A percentile compares a stretch with the other conserved stretches of the same genome.
Conservation (phyloP, 2,797 vertebrate genomes). For the Macroramphosus scolopax region DNA sequence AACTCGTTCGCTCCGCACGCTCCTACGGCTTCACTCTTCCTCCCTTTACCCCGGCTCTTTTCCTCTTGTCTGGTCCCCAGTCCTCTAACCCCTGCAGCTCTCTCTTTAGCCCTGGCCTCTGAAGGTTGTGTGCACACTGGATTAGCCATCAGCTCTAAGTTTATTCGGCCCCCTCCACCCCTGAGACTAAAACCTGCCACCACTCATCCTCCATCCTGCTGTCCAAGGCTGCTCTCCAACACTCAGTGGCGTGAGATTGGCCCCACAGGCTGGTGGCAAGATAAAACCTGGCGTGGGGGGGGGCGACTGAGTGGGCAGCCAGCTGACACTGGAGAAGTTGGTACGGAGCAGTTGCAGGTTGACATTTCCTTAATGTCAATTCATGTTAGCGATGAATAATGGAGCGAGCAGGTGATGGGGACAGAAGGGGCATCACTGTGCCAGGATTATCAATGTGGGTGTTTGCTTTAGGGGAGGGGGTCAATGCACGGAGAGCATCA, state of each 20-base stretch:
- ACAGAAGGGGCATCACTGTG: slow-evolving; percentile 48
- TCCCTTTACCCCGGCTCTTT: slow-evolving; percentile 11
- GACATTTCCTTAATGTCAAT: slow-evolving; percentile 56
- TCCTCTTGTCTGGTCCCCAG: slow-evolving; percentile 28
- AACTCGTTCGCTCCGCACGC: too few species aligned
- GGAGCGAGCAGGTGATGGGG: slow-evolving; percentile 50
- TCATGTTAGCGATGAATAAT: slow-evolving; percentile 46
- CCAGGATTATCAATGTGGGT: slow-evolving; percentile 38
- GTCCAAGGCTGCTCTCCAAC: slow-evolving; percentile 52
- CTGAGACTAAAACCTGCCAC: slow-evolving; percentile 38
- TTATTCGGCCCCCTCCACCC: slow-evolving; percentile 30
- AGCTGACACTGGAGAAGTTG: slow-evolving; percentile 39
- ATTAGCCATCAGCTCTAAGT: slow-evolving; percentile 57
- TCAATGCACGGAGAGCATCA: too few species aligned
- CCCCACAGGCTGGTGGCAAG: slow-evolving; percentile 50
- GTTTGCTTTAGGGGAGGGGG: too few species aligned
- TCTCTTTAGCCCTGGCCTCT: slow-evolving; percentile 42
- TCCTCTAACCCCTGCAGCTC: slow-evolving; percentile 36
- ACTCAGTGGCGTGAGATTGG: slow-evolving; percentile 45
- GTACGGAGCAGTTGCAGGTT: slow-evolving; percentile 25
- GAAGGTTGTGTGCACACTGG: slow-evolving; percentile 54
- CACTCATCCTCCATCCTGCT: slow-evolving; percentile 36
- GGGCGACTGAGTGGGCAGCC: slow-evolving; percentile 50
- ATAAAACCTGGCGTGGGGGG: slow-evolving; percentile 52
- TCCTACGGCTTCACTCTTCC: slow-evolving; percentile 16